Evolutionary conservation across 2,888 invertebrate genomes (phyloP), one percentile per base, ranked within the genome.

Genomic region (Scelioninae gen. 1): DNA sequence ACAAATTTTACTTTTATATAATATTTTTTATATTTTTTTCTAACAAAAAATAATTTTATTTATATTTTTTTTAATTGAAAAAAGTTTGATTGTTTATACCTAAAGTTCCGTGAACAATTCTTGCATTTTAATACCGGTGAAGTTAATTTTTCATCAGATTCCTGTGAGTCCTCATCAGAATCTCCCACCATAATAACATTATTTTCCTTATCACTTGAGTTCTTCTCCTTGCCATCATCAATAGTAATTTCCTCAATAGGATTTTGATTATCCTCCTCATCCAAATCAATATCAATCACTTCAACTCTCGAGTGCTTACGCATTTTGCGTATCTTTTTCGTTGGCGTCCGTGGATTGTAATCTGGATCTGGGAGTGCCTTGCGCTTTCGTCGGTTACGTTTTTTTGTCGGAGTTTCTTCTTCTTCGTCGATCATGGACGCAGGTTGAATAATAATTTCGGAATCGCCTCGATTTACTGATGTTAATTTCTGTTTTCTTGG

Each of bases 371-470:
- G 77, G 0, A 85, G 40, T 3, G 81, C 56, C 84, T 86, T 88
- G 72, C 88, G 89, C 84, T 87, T 91, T 47, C 91, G 86, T 45
- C 88, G 85, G 2, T 88, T 87, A 31, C 87, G 87, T 66, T 88
- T 90, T 34, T 78, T 87, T 13, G 71, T 82, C 2, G 77, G 85
- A 13, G 88, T 88, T 55, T 90, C 88, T 10, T 87, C 86, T 34
- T 90, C 90, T 11, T 90, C 89, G 8, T 77, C 85, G 1, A 87
- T 47, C 13, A 88, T 76, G 3, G 88, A 88, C 1, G 92, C 91
- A 0, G 91, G 90, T 81, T 92, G 92, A 55, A 92, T 92, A 58
- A 92, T 92, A 32, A 92, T 92, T 80, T 92, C 92, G 0, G 92
- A 90, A 78, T 92, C 92, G 0, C 89, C 91, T 0, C 92, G 90